Evolutionary conservation across 1,140 invertebrate genomes (phyloP).

Genomic region (Acyrthosiphon pisum): DNA sequence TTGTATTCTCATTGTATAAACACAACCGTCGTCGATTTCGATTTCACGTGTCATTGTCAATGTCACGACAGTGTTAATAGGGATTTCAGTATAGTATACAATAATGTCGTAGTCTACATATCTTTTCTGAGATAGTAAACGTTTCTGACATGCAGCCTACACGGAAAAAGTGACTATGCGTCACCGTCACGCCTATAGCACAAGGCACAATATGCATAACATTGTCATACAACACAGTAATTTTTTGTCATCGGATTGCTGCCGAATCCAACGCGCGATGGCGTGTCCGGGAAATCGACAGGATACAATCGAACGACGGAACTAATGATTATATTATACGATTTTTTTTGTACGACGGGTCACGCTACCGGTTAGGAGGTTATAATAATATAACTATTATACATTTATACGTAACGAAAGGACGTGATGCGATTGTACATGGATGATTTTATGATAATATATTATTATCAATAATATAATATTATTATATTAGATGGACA

Average conservation of each 20-base stretch:
- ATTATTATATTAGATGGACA: too few relatives aligned
- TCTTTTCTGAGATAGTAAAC: neutral
- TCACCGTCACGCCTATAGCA: neutral
- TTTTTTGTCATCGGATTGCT: neutral
- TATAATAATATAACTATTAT: neutral
- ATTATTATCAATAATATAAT: neutral
- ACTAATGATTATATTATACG: neutral
- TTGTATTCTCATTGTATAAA: neutral
- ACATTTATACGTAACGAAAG: neutral
- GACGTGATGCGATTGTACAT: neutral
- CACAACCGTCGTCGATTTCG: neutral
- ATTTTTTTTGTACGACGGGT: neutral
- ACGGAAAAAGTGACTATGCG: neutral
- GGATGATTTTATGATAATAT: neutral
- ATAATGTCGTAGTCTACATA: neutral
- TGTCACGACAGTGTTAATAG: neutral
- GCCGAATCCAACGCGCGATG: neutral
- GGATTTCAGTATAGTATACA: neutral
- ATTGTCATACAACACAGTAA: neutral
- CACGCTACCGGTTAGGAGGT: neutral
- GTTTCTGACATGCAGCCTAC: neutral
- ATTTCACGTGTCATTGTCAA: slow-evolving; percentile 35
- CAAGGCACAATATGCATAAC: neutral
- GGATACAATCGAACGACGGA: neutral
- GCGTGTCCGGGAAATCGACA: neutral